Evolutionary conservation across 2,888 invertebrate genomes (phyloP).

Genomic region (Callinectes sapidus): DNA sequence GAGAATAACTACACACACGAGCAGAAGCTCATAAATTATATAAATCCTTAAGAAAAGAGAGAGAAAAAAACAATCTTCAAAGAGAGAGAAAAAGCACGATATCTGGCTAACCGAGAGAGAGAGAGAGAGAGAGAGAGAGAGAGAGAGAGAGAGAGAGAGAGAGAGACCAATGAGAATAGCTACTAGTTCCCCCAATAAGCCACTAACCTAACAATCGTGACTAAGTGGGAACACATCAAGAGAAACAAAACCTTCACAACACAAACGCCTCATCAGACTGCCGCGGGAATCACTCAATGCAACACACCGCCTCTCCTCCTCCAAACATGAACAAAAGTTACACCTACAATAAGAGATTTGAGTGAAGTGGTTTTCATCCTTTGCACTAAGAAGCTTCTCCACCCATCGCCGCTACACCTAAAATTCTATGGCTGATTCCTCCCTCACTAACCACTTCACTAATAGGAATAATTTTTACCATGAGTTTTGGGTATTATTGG

Average conservation of each 20-base stretch:
- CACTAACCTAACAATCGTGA: background rate
- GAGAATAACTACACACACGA: background rate
- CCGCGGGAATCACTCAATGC: background rate
- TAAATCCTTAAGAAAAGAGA: background rate
- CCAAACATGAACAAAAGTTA: background rate
- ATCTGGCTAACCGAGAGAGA: background rate
- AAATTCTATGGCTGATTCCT: no score
- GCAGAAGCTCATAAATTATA: background rate
- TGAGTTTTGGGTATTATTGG: no score
- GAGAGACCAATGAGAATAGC: background rate
- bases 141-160: conserved; percentile 16
- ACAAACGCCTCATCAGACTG: background rate
- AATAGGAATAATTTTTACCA: no score
- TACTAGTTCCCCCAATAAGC: background rate
- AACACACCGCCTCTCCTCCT: background rate
- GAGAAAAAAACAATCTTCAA: background rate
- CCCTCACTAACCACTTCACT: no score
- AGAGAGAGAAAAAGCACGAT: background rate
- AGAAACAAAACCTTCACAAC: background rate
- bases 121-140: conserved; percentile 25
- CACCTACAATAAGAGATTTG: background rate
- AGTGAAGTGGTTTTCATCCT: no score
- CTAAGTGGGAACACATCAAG: background rate
- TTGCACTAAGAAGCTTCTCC: no score
- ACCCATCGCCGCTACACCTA: no score